These are phyloP conservation scores for Bombyx mandarina DNA, from an alignment of 1,140 invertebrate genomes.

Conservation along the genomic window DNA sequence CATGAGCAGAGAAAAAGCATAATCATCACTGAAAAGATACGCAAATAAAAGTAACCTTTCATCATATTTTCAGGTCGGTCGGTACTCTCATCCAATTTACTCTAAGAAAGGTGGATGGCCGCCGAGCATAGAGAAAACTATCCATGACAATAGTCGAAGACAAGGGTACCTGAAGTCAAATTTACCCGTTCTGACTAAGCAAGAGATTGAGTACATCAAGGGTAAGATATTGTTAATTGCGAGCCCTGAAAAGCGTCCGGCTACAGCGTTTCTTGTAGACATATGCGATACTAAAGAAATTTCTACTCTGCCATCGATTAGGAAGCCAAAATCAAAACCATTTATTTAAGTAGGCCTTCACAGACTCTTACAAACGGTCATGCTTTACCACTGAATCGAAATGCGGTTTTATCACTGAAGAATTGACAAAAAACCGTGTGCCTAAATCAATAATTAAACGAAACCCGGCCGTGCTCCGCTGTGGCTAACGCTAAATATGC, in stretches of 20 bases:
- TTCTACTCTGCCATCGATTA: background rate
- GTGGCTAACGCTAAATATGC: too few relatives aligned
- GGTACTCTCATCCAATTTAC: conserved; percentile 70
- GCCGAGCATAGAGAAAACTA: conserved; percentile 28
- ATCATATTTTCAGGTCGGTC: conserved; percentile 45
- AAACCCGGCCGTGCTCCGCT: too few relatives aligned
- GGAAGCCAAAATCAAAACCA: background rate
- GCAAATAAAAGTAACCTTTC: background rate
- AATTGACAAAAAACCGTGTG: too few relatives aligned
- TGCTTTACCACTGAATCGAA: too few relatives aligned
- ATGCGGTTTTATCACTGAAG: too few relatives aligned
- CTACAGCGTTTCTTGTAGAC: background rate
- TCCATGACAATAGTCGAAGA: conserved; percentile 40
- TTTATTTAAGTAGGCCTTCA: too few relatives aligned
- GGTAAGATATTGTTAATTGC: conserved; percentile 10
- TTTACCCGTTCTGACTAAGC: conserved; percentile 47
- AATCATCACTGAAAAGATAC: background rate
- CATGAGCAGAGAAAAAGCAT: background rate
- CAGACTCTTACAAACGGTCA: too few relatives aligned
- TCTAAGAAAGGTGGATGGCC: conserved; percentile 56
- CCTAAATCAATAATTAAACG: too few relatives aligned
- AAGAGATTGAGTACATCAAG: conserved; percentile 50
- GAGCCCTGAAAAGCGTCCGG: background rate
- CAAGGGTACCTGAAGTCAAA: conserved; percentile 52
- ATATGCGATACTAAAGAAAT: background rate